Evolutionary conservation across 1,140 invertebrate species (phyloP), one percentile per base, ranked within the genome.

Genomic region (Panulirus ornatus): DNA sequence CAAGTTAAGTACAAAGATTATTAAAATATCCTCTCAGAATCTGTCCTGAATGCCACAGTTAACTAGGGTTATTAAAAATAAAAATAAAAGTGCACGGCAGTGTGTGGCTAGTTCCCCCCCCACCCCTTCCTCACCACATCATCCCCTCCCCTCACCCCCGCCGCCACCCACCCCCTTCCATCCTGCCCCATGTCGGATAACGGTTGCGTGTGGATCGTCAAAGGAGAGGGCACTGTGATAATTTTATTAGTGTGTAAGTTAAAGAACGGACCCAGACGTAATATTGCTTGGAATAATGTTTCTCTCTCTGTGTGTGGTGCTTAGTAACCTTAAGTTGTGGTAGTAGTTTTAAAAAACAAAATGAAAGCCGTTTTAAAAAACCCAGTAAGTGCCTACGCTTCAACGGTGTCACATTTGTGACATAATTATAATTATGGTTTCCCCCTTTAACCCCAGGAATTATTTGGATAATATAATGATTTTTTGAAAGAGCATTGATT

Each of bases 1-100:
- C 88, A 90, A 81, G 85, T 90, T 84, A 90, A 90, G 88, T 90
- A 90, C 88, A 90, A 90, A 90, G 83, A 66, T 85, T 81, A 88
- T 82, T 84, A 85, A 85, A 76, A 90, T 81, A 75, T 63, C 38
- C 71, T 76, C 75, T 73, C 47, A 82, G 88, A 85, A 90, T 90
- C 83, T 90, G 88, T 84, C 88, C 82, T 90, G 82, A 85, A 58
- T 85, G 83, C 71, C 76, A 85, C 83, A 75, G 58, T 90, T 85
- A 84, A 79, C 58, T 90, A 84, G 82, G 88, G 82, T 84, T 90
- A 81, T 66, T 36, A 76, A 88, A 42, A n/a, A n/a, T n/a, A n/a
- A n/a, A n/a, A n/a, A n/a, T n/a, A n/a, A n/a, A n/a, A n/a, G n/a
- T 83, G 75, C 30, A 40, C 79, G 88, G 75, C 54, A 54, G 85